phyloP scores from a whole-genome alignment of 1,140 invertebrate genomes.

The Batillaria attramentaria region DNA sequence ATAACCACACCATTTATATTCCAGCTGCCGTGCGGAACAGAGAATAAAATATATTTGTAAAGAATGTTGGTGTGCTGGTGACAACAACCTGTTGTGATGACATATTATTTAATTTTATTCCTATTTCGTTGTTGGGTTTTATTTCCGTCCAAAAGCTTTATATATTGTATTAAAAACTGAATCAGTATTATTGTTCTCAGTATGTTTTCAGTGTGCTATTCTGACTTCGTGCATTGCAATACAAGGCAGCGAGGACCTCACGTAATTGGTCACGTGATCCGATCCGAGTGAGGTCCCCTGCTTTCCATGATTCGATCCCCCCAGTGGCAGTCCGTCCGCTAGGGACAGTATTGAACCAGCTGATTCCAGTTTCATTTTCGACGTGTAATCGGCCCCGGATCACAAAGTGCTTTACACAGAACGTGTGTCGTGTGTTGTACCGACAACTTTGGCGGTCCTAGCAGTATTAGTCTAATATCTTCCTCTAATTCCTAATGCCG shows the following conservation, averaged over 20 bases:
- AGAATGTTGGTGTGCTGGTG: background rate
- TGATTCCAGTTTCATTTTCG: slow-evolving; percentile 13
- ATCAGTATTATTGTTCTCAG: slow-evolving; percentile 26
- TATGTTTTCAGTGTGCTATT: slow-evolving; percentile 4
- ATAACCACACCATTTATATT: no score
- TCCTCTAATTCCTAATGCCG: no score
- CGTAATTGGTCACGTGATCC: background rate
- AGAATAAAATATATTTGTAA: slow-evolving; percentile 6
- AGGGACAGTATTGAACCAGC: background rate
- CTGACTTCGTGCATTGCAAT: background rate
- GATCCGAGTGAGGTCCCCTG: background rate
- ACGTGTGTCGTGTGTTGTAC: background rate
- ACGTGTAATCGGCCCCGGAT: background rate
- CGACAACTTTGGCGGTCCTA: background rate
- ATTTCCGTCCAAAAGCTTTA: background rate
- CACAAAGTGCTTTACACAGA: slow-evolving; percentile 8
- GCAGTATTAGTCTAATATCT: background rate
- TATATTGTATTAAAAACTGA: background rate
- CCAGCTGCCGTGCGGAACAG: no score
- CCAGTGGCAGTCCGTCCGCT: background rate
- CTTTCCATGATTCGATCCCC: background rate
- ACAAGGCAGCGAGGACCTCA: background rate
- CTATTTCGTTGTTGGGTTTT: background rate
- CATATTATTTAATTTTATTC: background rate
- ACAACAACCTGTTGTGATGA: no score